Conservation (phyloP, 2,113 vertebrate species). For the Pygoscelis adeliae region DNA sequence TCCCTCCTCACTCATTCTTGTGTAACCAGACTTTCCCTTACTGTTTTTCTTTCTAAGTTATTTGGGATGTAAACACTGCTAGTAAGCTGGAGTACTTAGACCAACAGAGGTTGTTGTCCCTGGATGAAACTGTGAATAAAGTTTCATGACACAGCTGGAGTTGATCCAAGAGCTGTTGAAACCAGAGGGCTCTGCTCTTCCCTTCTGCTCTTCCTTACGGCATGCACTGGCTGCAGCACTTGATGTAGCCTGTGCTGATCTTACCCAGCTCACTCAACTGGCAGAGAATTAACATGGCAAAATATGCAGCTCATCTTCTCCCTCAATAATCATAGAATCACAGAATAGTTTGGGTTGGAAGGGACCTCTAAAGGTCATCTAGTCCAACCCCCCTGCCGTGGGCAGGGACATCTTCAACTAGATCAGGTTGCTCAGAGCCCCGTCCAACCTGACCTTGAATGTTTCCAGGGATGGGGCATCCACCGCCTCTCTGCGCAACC, state of each 20-base stretch:
- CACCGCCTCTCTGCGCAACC: no score
- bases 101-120: background rate
- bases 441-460: no score
- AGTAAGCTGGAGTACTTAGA: background rate
- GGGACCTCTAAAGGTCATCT: no score
- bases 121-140: background rate
- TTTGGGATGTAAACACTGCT: background rate
- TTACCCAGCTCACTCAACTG: background rate
- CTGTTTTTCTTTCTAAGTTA: background rate
- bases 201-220: rapidly evolving
- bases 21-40: background rate
- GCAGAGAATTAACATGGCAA: background rate
- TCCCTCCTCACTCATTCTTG: background rate
- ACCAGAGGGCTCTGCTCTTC: background rate
- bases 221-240: no score
- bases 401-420: no score
- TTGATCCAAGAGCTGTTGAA: background rate
- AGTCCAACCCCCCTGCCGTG: no score
- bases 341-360: no score
- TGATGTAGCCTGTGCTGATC: background rate
- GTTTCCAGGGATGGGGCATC: no score
- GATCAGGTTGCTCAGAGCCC: no score
- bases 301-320: background rate
- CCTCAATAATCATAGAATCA: background rate
- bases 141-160: background rate